phyloP scores from a whole-genome alignment of 2,888 invertebrate species.

The Mechanitis mazaeus region DNA sequence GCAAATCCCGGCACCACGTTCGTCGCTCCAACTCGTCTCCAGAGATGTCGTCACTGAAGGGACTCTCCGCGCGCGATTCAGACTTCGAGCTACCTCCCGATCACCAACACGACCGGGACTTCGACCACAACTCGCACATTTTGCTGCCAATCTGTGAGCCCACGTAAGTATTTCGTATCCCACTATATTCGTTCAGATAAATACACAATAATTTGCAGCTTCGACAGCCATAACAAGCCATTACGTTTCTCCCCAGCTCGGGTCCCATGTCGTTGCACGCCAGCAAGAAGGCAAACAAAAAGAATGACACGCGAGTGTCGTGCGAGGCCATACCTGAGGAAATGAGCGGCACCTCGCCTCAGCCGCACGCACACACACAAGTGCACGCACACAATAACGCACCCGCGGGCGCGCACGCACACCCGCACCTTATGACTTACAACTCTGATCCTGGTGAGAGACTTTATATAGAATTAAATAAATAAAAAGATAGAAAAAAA shows the following conservation, averaged over 20 bases:
- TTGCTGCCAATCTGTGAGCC: slow-evolving; percentile 58
- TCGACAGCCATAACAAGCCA: too few relatives aligned
- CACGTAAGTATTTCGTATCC: slow-evolving; percentile 36
- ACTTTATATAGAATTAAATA: too few relatives aligned
- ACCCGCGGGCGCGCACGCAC: slow-evolving; percentile 34
- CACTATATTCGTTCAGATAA: too few relatives aligned
- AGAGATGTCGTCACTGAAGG: slow-evolving; percentile 94
- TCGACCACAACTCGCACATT: slow-evolving; percentile 35
- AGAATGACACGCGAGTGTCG: slow-evolving; percentile 88
- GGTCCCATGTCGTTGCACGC: slow-evolving; percentile 58
- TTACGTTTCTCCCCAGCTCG: slow-evolving; percentile 29
- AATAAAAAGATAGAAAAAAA: too few relatives aligned
- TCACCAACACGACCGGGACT: not conserved
- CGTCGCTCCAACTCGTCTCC: slow-evolving; percentile 93
- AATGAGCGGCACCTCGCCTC: slow-evolving; percentile 85
- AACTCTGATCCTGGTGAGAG: slow-evolving; percentile 62
- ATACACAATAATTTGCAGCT: too few relatives aligned
- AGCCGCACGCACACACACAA: slow-evolving; percentile 63
- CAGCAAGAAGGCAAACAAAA: slow-evolving; percentile 80
- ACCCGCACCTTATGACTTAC: slow-evolving; percentile 56
- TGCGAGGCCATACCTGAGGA: slow-evolving; percentile 95
- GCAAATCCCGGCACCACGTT: slow-evolving; percentile 86
- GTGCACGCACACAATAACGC: slow-evolving; percentile 73
- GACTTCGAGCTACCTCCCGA: slow-evolving; percentile 13
- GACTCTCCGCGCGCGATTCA: slow-evolving; percentile 22